Evolutionary conservation across 2,113 vertebrate species (phyloP).

Genomic region (Platysteira castanea): DNA sequence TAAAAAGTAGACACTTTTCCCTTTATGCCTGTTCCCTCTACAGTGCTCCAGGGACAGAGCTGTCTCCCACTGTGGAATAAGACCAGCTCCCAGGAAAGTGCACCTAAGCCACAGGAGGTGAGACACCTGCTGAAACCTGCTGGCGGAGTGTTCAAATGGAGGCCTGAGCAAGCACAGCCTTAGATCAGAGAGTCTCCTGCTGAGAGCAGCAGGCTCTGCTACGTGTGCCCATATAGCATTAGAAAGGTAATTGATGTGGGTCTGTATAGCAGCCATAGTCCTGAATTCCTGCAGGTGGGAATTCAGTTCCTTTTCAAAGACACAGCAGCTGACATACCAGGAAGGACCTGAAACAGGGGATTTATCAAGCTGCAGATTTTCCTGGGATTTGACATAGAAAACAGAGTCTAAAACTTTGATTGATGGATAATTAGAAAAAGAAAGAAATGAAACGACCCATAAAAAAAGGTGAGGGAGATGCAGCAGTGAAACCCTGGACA

Average conservation of each 20-base stretch:
- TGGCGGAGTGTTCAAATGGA: neutral
- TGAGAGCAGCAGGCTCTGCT: neutral
- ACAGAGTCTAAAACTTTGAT: neutral
- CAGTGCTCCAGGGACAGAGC: neutral
- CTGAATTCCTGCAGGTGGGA: neutral
- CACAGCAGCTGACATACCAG: neutral
- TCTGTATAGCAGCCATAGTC: neutral
- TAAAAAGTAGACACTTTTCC: neutral
- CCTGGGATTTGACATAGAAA: neutral
- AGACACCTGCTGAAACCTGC: neutral
- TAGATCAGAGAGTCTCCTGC: neutral
- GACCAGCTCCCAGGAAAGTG: neutral
- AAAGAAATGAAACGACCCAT: neutral
- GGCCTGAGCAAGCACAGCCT: neutral
- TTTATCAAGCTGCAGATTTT: neutral
- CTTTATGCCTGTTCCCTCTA: neutral
- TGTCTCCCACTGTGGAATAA: neutral
- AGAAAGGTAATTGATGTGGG: neutral
- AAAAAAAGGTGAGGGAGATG: neutral
- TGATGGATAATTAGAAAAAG: neutral
- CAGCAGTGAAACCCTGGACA: neutral
- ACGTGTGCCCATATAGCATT: accelerated
- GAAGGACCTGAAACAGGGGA: neutral
- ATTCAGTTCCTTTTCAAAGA: neutral
- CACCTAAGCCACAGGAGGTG: neutral